A percentile compares a stretch with the other conserved stretches of the same genome.
These are phyloP conservation scores for Pteropus rufus DNA, from an alignment of 2,797 vertebrate genomes.

Conservation along the genomic window DNA sequence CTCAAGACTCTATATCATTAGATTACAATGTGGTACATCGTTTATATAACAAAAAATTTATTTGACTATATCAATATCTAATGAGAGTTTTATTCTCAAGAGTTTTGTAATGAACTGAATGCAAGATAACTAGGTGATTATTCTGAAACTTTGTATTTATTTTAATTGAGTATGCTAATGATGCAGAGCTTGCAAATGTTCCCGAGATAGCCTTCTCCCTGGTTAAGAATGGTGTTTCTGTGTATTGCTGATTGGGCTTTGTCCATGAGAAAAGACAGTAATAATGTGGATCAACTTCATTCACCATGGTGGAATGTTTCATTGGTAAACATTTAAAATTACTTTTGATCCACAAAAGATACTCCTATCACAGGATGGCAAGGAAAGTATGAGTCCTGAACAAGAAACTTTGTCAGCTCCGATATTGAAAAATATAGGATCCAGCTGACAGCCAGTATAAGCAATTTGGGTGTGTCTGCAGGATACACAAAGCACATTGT, in stretches of 20 bases:
- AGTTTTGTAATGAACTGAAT: conserved; percentile 94
- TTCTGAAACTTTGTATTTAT: conserved; percentile 94
- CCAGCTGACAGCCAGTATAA: conserved; percentile 88
- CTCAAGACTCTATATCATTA: conserved; percentile 91
- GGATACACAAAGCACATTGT: conserved; percentile 92
- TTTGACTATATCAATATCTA: conserved; percentile 93
- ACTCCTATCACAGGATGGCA: conserved; percentile 93
- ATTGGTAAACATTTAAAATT: conserved; percentile 92
- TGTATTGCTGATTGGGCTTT: conserved; percentile 94
- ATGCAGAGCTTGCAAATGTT: conserved; percentile 93
- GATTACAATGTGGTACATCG: conserved; percentile 93
- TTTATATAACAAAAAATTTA: conserved; percentile 93
- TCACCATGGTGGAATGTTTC: conserved; percentile 91
- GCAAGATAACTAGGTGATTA: conserved; percentile 88
- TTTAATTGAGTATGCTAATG: conserved; percentile 94
- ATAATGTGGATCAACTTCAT: conserved; percentile 91
- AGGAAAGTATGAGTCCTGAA: conserved; percentile 87
- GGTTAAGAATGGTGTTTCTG: conserved; percentile 95
- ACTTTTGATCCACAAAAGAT: conserved; percentile 95
- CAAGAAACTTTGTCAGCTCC: conserved; percentile 92
- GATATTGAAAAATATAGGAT: conserved; percentile 93
- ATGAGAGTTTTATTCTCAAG: conserved; percentile 94
- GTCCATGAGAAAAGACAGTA: conserved; percentile 89
- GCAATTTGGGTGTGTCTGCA: conserved; percentile 89
- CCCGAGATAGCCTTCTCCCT: conserved; percentile 92